These are phyloP conservation scores for Amblyopsis rosae DNA, from an alignment of 2,113 vertebrate species.

Conservation along the genomic window DNA sequence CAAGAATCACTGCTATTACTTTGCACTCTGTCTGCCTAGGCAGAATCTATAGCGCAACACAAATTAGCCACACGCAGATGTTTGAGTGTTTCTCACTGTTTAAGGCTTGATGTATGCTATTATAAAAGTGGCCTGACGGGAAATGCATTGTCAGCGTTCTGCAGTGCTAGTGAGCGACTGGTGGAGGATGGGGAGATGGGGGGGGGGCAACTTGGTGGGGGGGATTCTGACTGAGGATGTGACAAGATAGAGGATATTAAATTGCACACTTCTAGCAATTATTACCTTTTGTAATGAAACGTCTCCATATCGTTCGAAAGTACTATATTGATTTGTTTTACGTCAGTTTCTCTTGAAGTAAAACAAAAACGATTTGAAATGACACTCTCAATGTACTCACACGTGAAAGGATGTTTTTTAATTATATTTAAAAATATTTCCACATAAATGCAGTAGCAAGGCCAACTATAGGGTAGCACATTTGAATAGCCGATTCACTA, in stretches of 20 bases:
- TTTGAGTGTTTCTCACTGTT: constrained; percentile 68
- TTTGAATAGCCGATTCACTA: too few relatives aligned
- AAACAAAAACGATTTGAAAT: constrained; percentile 18
- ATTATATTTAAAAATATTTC: background rate
- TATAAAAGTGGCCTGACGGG: constrained; percentile 66
- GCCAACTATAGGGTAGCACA: too few relatives aligned
- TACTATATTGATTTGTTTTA: constrained; percentile 27
- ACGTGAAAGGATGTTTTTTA: background rate
- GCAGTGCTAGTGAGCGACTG: constrained; percentile 40
- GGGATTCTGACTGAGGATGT: constrained; percentile 44
- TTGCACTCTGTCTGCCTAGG: constrained; percentile 51
- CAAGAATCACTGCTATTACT: constrained; percentile 53
- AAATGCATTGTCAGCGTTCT: constrained; percentile 68
- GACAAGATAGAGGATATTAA: constrained; percentile 65
- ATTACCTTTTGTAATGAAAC: constrained; percentile 54
- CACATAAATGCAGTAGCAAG: too few relatives aligned
- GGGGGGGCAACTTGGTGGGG: constrained; percentile 37
- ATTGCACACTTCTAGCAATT: constrained; percentile 53
- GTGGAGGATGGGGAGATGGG: constrained; percentile 37
- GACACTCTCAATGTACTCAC: constrained; percentile 21
- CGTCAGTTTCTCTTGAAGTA: background rate
- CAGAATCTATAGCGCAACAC: constrained; percentile 65
- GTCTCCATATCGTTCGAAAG: constrained; percentile 18
- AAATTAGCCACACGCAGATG: constrained; percentile 61
- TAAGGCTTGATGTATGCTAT: constrained; percentile 73